These are phyloP conservation scores for Aphelinus atriplicis DNA, from an alignment of 1,140 invertebrate species.

Conservation along the genomic window DNA sequence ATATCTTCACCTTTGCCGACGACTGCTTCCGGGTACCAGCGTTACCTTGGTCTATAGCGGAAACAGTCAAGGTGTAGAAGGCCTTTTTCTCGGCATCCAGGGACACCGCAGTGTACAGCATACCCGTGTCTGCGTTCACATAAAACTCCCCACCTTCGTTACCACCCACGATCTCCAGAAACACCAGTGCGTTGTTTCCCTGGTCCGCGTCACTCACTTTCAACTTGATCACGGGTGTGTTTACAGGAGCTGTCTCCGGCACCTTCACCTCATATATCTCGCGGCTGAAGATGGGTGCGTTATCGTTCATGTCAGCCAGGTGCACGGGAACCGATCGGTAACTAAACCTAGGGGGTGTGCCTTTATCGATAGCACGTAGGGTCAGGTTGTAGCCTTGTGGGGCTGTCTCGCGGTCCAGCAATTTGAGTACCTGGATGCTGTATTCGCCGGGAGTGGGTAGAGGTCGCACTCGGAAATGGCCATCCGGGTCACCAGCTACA, in stretches of 20 bases:
- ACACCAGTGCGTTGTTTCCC: slow-evolving; percentile 84
- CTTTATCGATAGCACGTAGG: slow-evolving; percentile 83
- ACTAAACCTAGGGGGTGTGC: slow-evolving; percentile 79
- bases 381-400: slow-evolving; percentile 88
- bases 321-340: slow-evolving; percentile 81
- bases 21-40: slow-evolving; percentile 84
- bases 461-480: slow-evolving; percentile 81
- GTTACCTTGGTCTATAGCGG: slow-evolving; percentile 89
- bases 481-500: slow-evolving; percentile 86
- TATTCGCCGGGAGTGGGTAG: slow-evolving; percentile 71
- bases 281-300: slow-evolving; percentile 87
- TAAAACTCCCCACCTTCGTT: slow-evolving; percentile 90
- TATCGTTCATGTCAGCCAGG: slow-evolving; percentile 85
- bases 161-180: slow-evolving; percentile 89
- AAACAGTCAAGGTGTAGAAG: slow-evolving; percentile 90
- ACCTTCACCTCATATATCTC: slow-evolving; percentile 89
- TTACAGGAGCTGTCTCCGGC: slow-evolving; percentile 87
- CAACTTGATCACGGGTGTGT: slow-evolving; percentile 86
- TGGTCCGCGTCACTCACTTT: slow-evolving; percentile 87
- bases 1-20: slow-evolving; percentile 89
- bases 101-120: slow-evolving; percentile 84
- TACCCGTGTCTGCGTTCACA: slow-evolving; percentile 87
- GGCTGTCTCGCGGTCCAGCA: slow-evolving; percentile 80
- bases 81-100: slow-evolving; percentile 91
- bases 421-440: slow-evolving; percentile 79